phyloP scores from a whole-genome alignment of 2,888 invertebrate genomes.

The Aspidiotus rigidus region DNA sequence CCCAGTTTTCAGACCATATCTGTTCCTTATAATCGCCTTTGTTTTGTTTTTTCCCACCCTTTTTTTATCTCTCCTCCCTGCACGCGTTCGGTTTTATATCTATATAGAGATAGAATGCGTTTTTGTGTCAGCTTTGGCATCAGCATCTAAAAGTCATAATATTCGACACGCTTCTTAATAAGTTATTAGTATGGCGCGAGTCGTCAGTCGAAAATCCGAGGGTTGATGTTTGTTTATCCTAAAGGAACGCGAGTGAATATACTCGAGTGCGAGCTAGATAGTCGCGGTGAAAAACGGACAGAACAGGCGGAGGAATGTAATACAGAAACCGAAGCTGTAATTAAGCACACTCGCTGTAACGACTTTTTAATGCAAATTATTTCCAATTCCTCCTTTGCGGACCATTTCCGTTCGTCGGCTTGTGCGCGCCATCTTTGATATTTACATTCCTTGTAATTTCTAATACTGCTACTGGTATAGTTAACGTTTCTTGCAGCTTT shows the following conservation, averaged over 20 bases:
- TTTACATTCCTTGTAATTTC: slow-evolving; percentile 33
- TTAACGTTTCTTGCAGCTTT: slow-evolving; percentile 30
- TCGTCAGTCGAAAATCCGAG: not conserved
- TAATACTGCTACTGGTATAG: slow-evolving; percentile 7
- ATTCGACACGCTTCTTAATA: slow-evolving; percentile 4
- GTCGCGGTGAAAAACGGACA: not conserved
- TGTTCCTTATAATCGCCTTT: too few relatives aligned
- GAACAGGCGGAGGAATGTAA: slow-evolving; percentile 16
- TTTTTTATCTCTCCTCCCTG: too few relatives aligned
- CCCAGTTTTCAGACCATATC: too few relatives aligned
- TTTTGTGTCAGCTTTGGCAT: not conserved
- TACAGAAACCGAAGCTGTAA: slow-evolving; percentile 34
- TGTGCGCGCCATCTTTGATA: slow-evolving; percentile 30
- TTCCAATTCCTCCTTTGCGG: slow-evolving; percentile 33
- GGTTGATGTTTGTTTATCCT: not conserved
- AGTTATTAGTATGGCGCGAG: not conserved
- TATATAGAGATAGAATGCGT: too few relatives aligned
- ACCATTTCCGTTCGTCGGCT: slow-evolving; percentile 30
- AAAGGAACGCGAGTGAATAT: not conserved
- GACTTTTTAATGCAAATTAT: slow-evolving; percentile 35
- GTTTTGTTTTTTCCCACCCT: too few relatives aligned
- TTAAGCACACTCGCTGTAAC: slow-evolving; percentile 34
- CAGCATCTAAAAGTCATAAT: slow-evolving; percentile 36
- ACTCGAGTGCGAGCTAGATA: not conserved
- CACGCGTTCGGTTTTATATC: too few relatives aligned